Conservation (phyloP, 2,113 vertebrate species). For the Nyctereutes procyonoides region DNA sequence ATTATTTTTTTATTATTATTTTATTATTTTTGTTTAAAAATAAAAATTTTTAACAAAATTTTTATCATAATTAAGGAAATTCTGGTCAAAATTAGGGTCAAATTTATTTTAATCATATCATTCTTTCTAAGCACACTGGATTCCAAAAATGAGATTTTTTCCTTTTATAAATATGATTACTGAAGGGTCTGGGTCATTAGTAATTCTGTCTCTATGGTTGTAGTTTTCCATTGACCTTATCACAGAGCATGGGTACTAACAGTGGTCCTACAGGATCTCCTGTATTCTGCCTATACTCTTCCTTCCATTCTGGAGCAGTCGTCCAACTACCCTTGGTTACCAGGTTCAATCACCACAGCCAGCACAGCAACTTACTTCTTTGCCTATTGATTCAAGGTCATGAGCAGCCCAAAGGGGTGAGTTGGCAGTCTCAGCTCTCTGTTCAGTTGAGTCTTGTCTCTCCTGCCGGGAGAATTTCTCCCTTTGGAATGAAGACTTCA, state of each 20-base stretch:
- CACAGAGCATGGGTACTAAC: background rate
- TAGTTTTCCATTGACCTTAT: background rate
- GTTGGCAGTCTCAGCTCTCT: background rate
- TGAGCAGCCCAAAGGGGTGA: background rate
- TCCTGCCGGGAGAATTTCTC: background rate
- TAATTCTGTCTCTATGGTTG: background rate
- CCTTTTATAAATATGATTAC: background rate
- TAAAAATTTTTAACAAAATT: background rate
- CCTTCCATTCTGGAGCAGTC: background rate
- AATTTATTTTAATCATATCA: conserved; percentile 27
- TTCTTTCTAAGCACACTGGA: background rate
- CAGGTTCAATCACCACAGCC: background rate
- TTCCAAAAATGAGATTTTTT: background rate
- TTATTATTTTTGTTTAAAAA: background rate
- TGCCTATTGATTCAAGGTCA: background rate
- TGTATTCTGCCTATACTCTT: background rate
- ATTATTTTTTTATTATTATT: too few relatives aligned
- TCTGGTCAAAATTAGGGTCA: background rate
- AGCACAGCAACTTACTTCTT: background rate
- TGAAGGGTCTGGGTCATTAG: background rate
- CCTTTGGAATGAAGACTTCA: background rate
- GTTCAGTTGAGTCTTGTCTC: background rate
- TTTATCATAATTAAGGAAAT: background rate
- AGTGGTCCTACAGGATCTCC: background rate
- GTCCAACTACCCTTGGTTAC: background rate